Percentiles rank a stretch among this genome's conserved stretches.
Evolutionary conservation across 2,113 vertebrate species (phyloP).

Genomic region (Corydoras sp.): DNA sequence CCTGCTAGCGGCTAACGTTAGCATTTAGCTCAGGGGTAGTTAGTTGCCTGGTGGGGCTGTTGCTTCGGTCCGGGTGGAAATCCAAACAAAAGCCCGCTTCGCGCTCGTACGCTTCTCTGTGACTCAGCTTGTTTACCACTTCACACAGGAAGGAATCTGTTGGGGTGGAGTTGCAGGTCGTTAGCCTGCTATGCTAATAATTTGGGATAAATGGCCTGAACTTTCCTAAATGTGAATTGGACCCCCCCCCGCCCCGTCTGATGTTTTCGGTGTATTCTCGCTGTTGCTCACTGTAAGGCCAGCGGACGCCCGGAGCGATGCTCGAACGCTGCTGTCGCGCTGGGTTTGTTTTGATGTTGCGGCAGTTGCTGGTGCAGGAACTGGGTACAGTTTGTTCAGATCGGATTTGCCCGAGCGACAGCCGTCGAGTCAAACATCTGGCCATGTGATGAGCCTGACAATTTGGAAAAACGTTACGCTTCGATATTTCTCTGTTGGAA

Average conservation of each 20-base stretch:
- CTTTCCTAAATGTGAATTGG: too few relatives aligned
- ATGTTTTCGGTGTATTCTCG: neutral
- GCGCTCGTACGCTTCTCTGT: neutral
- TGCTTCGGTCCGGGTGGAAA: neutral
- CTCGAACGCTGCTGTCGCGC: neutral
- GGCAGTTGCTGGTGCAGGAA: constrained; percentile 3
- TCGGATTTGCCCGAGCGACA: neutral
- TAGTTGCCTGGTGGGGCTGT: neutral
- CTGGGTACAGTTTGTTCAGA: neutral
- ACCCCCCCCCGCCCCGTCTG: too few relatives aligned
- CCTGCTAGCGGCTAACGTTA: constrained; percentile 16
- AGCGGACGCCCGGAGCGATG: too few relatives aligned
- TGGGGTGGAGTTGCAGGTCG: constrained; percentile 33
- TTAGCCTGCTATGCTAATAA: neutral
- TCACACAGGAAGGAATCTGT: neutral
- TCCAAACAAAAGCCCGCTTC: neutral
- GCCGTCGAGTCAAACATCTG: neutral
- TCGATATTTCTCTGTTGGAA: too few relatives aligned
- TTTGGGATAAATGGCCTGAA: neutral
- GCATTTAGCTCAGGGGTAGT: neutral
- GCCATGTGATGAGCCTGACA: neutral
- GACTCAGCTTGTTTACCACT: neutral
- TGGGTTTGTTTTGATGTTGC: constrained; percentile 1
- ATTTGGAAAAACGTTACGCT: too few relatives aligned
- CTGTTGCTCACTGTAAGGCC: neutral